Conservation (phyloP, 2,113 vertebrate genomes). For the Anarhynchus alexandrinus region DNA sequence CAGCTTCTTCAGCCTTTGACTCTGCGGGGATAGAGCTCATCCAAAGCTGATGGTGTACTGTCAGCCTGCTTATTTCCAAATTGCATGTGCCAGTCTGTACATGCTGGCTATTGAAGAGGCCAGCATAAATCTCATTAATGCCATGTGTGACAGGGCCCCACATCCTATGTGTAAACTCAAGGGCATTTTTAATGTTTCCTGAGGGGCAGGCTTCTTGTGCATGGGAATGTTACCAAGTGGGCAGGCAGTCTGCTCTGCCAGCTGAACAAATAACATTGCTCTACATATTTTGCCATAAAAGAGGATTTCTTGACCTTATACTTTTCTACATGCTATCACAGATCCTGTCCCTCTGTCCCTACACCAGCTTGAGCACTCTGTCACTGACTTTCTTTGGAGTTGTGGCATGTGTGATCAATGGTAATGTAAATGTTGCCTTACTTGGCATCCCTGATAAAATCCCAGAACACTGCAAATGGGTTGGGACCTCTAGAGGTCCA, state of each 20-base stretch:
- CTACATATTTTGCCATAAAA: neutral
- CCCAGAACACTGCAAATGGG: neutral
- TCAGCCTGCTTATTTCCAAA: neutral
- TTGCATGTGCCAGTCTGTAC: neutral
- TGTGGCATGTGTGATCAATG: neutral
- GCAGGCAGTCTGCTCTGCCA: neutral
- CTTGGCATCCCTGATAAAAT: fast-evolving
- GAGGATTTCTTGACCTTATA: neutral
- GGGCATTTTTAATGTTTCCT: neutral
- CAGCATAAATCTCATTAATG: neutral
- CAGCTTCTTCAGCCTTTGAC: neutral
- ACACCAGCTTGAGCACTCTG: fast-evolving
- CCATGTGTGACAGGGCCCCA: neutral
- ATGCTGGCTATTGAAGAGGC: neutral
- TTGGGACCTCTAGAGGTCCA: neutral
- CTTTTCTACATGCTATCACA: neutral
- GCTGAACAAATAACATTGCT: neutral
- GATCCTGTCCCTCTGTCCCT: neutral
- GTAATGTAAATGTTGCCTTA: neutral
- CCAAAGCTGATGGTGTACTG: neutral
- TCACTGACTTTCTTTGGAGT: neutral
- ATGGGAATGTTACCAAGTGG: neutral
- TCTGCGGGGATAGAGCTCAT: neutral
- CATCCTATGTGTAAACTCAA: neutral
- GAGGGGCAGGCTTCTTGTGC: neutral